These are phyloP conservation scores for Alloplasta piceator DNA, from an alignment of 2,888 invertebrate species.

Conservation along the genomic window DNA sequence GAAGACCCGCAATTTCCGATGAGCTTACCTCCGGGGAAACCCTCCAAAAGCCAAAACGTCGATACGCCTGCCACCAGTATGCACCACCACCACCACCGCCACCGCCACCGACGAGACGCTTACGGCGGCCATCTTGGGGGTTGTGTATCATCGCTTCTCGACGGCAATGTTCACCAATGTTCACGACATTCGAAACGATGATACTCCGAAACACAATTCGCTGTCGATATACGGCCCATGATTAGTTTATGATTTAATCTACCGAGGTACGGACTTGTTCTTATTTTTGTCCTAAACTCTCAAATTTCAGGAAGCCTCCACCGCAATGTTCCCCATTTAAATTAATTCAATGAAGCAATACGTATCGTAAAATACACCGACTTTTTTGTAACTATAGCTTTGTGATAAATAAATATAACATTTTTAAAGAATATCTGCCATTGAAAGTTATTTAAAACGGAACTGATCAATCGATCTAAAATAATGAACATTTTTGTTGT, in stretches of 20 bases:
- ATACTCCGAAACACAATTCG: conserved; percentile 76
- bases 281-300: no score
- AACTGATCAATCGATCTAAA: no score
- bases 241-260: background rate
- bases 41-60: conserved; percentile 82
- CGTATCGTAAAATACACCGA: no score
- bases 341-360: no score
- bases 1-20: conserved; percentile 83
- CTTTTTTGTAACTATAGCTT: no score
- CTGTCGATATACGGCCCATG: conserved; percentile 58
- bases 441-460: no score
- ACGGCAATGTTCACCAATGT: conserved; percentile 63
- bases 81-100: conserved; percentile 41
- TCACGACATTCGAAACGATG: conserved; percentile 70
- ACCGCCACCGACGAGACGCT: conserved; percentile 13
- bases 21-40: conserved; percentile 83
- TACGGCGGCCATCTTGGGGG: conserved; percentile 81
- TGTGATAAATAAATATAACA: no score
- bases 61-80: conserved; percentile 76
- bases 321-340: no score
- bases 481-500: no score
- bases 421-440: no score
- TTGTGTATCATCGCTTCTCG: conserved; percentile 75
- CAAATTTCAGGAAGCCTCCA: no score
- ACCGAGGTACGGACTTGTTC: no score